These are phyloP conservation scores for Peromyscus aztecus DNA, from an alignment of 2,797 vertebrate species.

Conservation along the genomic window DNA sequence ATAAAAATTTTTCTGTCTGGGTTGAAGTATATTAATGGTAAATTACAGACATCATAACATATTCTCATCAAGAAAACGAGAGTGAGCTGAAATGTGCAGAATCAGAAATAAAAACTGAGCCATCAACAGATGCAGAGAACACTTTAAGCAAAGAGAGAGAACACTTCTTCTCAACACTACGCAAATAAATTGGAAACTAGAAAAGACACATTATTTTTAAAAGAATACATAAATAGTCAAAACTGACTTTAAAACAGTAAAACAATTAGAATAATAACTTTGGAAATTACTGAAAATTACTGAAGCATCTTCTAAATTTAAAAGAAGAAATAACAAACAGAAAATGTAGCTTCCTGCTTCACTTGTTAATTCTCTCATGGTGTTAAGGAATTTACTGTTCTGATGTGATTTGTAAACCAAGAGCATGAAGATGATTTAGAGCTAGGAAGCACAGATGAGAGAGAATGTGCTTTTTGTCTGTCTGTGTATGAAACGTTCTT, in stretches of 20 bases:
- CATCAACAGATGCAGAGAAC: not conserved
- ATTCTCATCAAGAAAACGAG: not conserved
- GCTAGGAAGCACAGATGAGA: not conserved
- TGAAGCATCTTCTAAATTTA: not conserved
- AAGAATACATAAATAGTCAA: not conserved
- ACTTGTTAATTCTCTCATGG: constrained; percentile 12
- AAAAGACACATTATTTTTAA: not conserved
- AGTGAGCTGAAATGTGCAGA: not conserved
- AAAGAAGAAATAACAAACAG: not conserved
- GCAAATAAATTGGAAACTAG: not conserved
- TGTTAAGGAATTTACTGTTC: not conserved
- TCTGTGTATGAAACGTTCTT: not conserved
- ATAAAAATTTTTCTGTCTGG: not conserved
- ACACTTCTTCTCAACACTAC: not conserved
- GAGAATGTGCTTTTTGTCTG: not conserved
- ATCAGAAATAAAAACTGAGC: not conserved
- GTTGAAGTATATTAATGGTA: constrained; percentile 1
- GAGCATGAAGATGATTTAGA: not conserved
- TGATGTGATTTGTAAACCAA: not conserved
- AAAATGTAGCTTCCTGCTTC: not conserved
- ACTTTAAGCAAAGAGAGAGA: not conserved
- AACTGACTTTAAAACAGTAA: not conserved
- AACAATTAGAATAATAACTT: not conserved
- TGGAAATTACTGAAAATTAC: not conserved
- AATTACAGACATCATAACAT: not conserved